A percentile compares a stretch with the other conserved stretches of the same genome.
phyloP scores from a whole-genome alignment of 2,888 invertebrate genomes.

The Dynastes hyllus region DNA sequence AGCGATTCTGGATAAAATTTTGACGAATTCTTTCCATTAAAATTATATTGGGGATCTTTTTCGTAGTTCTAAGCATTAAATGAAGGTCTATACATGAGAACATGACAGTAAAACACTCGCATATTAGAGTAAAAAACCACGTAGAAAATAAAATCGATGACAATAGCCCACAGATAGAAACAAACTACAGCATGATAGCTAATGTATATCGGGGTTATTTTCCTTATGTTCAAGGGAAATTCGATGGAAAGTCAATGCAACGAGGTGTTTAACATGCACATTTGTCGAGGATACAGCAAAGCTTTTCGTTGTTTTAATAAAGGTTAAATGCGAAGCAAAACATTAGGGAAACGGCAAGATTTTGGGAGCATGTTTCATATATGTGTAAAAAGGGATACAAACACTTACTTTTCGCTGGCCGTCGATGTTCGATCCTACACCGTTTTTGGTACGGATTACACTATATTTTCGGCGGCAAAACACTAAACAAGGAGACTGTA shows the following conservation, averaged over 20 bases:
- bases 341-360: not conserved
- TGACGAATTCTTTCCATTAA: not conserved
- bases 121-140: not conserved
- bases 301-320: too few relatives aligned
- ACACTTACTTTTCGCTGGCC: conserved; percentile 10
- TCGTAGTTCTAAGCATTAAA: too few relatives aligned
- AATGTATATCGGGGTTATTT: not conserved
- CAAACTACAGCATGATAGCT: not conserved
- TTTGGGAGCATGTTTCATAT: not conserved
- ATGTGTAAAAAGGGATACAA: not conserved
- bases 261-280: not conserved
- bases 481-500: conserved; percentile 53
- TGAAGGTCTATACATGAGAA: not conserved
- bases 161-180: not conserved
- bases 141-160: not conserved
- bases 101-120: not conserved
- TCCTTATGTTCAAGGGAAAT: not conserved
- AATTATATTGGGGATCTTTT: too few relatives aligned
- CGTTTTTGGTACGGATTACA: not conserved
- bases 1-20: too few relatives aligned
- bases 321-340: too few relatives aligned
- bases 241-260: not conserved
- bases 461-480: conserved; percentile 46
- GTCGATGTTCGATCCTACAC: not conserved
- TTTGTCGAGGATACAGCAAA: too few relatives aligned